Percentiles rank a stretch among this genome's conserved stretches.
These are phyloP conservation scores for Ceratotherium simum DNA, from an alignment of 2,113 vertebrate genomes.

Conservation along the genomic window DNA sequence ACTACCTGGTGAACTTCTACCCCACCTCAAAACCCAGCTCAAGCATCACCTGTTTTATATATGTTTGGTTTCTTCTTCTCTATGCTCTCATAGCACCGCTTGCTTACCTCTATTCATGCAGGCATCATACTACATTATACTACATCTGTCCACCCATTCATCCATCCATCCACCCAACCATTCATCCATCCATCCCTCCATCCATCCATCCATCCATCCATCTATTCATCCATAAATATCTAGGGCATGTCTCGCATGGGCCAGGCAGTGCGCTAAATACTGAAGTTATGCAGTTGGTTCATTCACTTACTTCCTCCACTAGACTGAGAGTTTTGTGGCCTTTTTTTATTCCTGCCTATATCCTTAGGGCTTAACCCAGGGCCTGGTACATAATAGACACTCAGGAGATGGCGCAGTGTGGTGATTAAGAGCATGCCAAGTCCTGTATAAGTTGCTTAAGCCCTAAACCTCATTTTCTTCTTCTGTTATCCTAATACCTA, in stretches of 20 bases:
- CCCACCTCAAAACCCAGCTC: background rate
- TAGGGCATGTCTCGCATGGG: background rate
- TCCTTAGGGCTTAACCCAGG: conserved; percentile 23
- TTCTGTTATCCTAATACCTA: background rate
- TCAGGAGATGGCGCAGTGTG: background rate
- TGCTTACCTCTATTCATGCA: background rate
- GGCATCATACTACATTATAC: background rate
- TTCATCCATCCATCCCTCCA: too few relatives aligned
- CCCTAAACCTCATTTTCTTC: background rate
- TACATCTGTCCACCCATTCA: background rate
- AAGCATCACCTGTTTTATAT: background rate
- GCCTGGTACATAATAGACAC: background rate
- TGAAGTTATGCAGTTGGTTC: background rate
- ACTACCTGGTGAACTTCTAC: background rate
- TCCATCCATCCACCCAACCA: background rate
- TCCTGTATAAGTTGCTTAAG: background rate
- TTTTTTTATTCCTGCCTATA: background rate
- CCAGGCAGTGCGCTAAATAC: background rate
- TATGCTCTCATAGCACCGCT: background rate
- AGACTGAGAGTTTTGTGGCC: background rate
- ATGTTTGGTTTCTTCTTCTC: background rate
- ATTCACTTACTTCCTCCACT: background rate
- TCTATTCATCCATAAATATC: background rate
- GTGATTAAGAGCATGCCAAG: background rate
- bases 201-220: background rate